phyloP scores from a whole-genome alignment of 2,113 vertebrate species.

The Sphaerodactylus townsendi region DNA sequence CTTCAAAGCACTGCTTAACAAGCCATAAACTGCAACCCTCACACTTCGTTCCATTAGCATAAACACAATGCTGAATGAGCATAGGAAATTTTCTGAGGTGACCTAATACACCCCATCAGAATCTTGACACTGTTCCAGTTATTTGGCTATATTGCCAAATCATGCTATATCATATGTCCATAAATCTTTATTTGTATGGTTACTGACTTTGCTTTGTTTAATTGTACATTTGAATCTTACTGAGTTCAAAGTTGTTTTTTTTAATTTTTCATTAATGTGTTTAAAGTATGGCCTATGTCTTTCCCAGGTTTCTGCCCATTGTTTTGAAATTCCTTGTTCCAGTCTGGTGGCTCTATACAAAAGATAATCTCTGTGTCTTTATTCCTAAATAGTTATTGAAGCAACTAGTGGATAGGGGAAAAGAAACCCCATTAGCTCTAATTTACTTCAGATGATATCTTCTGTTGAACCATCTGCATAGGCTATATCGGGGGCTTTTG shows the following conservation, averaged over 20 bases:
- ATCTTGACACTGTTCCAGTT: neutral
- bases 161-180: neutral
- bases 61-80: neutral
- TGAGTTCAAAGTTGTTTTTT: neutral
- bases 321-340: neutral
- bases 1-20: neutral
- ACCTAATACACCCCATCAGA: neutral
- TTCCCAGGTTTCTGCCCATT: neutral
- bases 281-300: neutral
- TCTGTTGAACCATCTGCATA: neutral
- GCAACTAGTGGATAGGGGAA: neutral
- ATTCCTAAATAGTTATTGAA: neutral
- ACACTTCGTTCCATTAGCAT: conserved; percentile 17
- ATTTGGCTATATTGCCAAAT: neutral
- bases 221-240: neutral
- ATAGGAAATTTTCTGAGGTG: neutral
- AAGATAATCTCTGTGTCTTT: neutral
- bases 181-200: neutral
- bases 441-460: neutral
- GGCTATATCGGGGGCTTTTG: neutral
- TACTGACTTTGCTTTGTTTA: neutral
- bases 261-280: neutral
- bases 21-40: neutral
- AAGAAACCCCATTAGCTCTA: neutral
- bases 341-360: neutral